Base-by-base conservation (phyloP, 2,113 vertebrate genomes). In the Rhea americana region DNA sequence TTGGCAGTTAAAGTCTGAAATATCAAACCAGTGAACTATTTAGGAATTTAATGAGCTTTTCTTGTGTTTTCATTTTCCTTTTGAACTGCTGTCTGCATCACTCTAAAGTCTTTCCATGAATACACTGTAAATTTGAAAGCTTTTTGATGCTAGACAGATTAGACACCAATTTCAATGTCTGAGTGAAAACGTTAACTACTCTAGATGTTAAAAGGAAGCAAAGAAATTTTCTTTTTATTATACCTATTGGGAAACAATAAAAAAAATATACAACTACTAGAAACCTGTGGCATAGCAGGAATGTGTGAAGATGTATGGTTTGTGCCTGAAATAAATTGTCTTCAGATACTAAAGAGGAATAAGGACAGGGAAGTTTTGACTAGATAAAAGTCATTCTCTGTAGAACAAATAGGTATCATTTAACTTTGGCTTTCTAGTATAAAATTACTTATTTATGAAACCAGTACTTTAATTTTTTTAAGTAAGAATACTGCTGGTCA, bases 31-130 rank as follows among this genome's bases (percentile, higher is more conserved):
- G 61, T 65, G 47, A 90, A 81, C 82, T 90, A 93, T 81, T 77
- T 74, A 61, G 56, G 56, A 88, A 93, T 77, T 85, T 85, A 91
- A 85, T 71, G 72, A 86, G n/a, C 51, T 91, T 91, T 88, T 90
- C 47, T 86, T 90, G 82, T 59, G 22, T 74, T 65, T 92, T 58
- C 47, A 41, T 89, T 82, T 70, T 50, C 37, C 74, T 88, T 94
- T 78, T 91, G 41, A 93, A 75, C 51, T 72, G 63, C 50, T 73
- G 28, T 67, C 51, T 85, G 21, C 39, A 39, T 50, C 43, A 67
- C 30, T 80, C 43, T 48, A 6, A 91, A 82, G 39, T 58, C 50
- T 74, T 85, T 45, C 55, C 26, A 22, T 32, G 2, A 90, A 80
- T 35, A 68, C 13, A 45, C 26, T 30, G 41, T 37, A 53, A 45